Evolutionary conservation across 2,113 vertebrate genomes (phyloP), one percentile per base, ranked within the genome.

Genomic region (Corythoichthys intestinalis): DNA sequence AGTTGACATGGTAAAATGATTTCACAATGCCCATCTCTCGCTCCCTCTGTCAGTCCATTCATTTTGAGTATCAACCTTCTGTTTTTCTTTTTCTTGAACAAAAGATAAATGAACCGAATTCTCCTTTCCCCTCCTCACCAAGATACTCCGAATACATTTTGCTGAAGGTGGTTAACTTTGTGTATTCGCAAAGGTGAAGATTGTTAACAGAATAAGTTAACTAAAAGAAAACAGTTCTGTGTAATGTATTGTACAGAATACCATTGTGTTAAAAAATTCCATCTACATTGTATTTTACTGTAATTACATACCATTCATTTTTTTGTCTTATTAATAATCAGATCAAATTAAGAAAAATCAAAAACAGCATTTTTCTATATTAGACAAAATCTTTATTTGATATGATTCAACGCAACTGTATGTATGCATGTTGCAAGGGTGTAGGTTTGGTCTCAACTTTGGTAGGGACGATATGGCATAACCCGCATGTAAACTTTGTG

Each of bases 1-100:
- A 49, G 72, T 77, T 82, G 83, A 85, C 81, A 81, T 81, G 78
- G 71, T 83, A 58, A 86, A 83, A 79, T 75, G 67, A 84, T 85
- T 84, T 83, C 76, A 87, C 80, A 73, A 49, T 72, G 84, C 75
- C 82, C 78, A 73, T 83, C 77, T 78, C 75, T 76, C 77, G 52
- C 41, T 61, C 48, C 53, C 70, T 72, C 65, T 72, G 72, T 77
- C 79, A 72, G 66, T 50, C 75, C 70, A 75, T 78, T 78, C 72
- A 66, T 76, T 80, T 72, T 74, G 65, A 58, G 60, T 46, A 52
- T 65, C 66, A 20, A 14, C 34, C 48, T n/a, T 71, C 66, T 65
- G 39, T 74, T 68, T 81, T 67, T 71, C 63, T 80, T 83, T 80
- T 85, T 78, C 75, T 84, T 85, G 71, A 82, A 84, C 82, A 89